Evolutionary conservation across 2,113 vertebrate species (phyloP).

Genomic region (Peucedramus taeniatus): DNA sequence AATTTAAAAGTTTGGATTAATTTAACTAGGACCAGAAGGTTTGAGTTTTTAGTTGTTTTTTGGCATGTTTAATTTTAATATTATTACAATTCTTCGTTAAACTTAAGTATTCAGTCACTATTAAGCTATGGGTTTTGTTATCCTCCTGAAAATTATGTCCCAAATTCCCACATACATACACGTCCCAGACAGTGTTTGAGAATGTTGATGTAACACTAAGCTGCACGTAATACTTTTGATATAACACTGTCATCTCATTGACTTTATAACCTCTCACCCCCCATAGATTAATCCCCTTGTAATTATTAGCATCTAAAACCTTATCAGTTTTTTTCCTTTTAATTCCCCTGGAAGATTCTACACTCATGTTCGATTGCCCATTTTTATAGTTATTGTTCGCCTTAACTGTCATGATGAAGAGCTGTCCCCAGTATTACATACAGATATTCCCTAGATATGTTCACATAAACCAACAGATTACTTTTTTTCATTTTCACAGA

Average conservation of each 20-base stretch:
- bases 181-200: neutral
- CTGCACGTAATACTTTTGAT: neutral
- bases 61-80: neutral
- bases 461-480: neutral
- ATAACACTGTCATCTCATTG: neutral
- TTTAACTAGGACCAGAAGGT: neutral
- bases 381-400: neutral
- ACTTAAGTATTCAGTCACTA: neutral
- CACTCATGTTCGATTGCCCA: neutral
- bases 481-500: neutral
- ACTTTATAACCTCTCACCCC: neutral
- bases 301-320: neutral
- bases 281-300: neutral
- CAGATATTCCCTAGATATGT: neutral
- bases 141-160: neutral
- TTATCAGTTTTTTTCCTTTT: neutral
- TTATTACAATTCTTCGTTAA: neutral
- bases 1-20: neutral
- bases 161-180: neutral
- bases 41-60: neutral
- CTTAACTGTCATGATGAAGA: neutral
- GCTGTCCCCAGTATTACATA: rapidly evolving
- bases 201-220: neutral
- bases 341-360: neutral
- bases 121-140: neutral